These are phyloP conservation scores for Schizopygopsis malacanthus DNA, from an alignment of 2,797 vertebrate genomes.

Conservation along the genomic window DNA sequence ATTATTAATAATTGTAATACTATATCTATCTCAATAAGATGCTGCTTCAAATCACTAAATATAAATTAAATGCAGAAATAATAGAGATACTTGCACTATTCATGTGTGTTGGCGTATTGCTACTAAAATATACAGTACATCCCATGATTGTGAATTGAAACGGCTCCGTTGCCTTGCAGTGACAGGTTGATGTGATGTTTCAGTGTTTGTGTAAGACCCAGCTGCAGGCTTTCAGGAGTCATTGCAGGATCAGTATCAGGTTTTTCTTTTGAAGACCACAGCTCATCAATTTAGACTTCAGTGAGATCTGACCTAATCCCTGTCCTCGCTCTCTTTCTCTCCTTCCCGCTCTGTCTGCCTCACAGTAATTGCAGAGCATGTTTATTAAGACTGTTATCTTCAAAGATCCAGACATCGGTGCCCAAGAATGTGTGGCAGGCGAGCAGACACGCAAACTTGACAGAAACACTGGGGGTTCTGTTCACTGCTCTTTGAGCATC, in stretches of 20 bases:
- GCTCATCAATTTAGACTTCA: constrained; percentile 80
- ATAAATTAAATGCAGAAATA: not conserved
- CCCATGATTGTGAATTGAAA: not conserved
- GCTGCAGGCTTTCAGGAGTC: constrained; percentile 45
- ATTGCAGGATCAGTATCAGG: constrained; percentile 70
- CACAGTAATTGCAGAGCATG: constrained; percentile 83
- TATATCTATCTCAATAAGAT: not conserved
- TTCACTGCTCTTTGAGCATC: constrained; percentile 60
- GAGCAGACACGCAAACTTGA: constrained; percentile 73
- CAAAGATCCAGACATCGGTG: constrained; percentile 82
- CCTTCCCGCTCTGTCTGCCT: constrained; percentile 56
- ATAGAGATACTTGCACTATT: not conserved
- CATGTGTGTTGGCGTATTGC: not conserved
- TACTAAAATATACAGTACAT: not conserved
- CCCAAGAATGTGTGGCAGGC: constrained; percentile 71
- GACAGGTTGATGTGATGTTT: not conserved
- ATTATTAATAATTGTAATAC: not conserved
- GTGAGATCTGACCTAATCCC: constrained; percentile 78
- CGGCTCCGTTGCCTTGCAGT: not conserved
- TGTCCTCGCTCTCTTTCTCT: constrained; percentile 61
- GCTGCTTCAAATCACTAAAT: not conserved
- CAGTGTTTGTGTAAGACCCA: constrained; percentile 34
- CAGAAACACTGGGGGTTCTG: constrained; percentile 76
- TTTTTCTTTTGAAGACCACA: constrained; percentile 74
- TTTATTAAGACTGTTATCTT: constrained; percentile 85